These are phyloP conservation scores for Hemicrepidius hirtus DNA, from an alignment of 2,888 invertebrate genomes.

Conservation along the genomic window DNA sequence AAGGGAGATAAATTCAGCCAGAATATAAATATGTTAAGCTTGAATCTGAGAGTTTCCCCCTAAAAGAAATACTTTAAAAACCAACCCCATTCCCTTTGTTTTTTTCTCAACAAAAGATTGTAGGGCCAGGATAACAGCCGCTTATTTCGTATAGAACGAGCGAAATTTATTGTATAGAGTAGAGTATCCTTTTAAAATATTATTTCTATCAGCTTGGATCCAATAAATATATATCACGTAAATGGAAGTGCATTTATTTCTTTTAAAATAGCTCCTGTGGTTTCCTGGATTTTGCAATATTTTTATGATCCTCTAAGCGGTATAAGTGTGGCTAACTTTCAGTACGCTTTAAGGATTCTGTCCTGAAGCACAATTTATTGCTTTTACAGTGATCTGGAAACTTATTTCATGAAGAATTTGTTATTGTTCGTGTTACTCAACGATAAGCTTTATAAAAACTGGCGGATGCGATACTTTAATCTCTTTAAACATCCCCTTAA, in stretches of 20 bases:
- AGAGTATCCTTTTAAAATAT: conserved; percentile 20
- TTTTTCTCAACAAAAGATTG: conserved; percentile 11
- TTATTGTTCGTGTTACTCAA: too few species aligned
- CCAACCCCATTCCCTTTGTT: background rate
- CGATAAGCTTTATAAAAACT: too few species aligned
- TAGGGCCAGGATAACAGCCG: conserved; percentile 13
- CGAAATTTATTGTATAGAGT: conserved; percentile 18
- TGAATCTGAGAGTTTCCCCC: background rate
- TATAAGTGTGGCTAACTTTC: conserved; percentile 2
- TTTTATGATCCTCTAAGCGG: conserved; percentile 13
- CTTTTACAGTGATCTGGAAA: conserved; percentile 4
- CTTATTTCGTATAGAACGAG: conserved; percentile 17
- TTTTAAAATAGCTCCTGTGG: conserved; percentile 2
- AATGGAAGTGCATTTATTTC: conserved; percentile 25
- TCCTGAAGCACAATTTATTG: background rate
- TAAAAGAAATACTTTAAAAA: conserved; percentile 1
- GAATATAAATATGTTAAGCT: conserved; percentile 4
- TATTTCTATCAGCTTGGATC: conserved; percentile 20
- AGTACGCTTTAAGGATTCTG: conserved; percentile 9
- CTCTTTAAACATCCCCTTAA: too few species aligned
- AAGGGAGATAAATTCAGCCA: background rate
- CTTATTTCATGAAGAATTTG: background rate
- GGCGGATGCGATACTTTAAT: too few species aligned
- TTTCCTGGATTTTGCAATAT: conserved; percentile 6
- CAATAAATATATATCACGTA: conserved; percentile 21